phyloP scores from a whole-genome alignment of 2,797 vertebrate species.

The Dendrocincla fuliginosa region DNA sequence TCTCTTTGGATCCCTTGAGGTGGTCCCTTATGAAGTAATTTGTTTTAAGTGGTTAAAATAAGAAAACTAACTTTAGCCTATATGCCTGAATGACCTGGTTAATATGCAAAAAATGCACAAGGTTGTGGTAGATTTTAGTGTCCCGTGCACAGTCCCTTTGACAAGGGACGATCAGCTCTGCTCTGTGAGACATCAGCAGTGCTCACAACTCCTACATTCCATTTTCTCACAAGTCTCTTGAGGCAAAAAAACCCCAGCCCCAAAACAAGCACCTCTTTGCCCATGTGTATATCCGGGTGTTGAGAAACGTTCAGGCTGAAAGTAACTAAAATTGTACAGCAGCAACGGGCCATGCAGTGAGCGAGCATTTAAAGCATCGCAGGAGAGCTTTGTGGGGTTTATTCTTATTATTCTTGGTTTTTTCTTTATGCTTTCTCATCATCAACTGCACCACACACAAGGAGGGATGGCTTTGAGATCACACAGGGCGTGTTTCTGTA shows the following conservation, averaged over 20 bases:
- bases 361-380: rapidly evolving
- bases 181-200: neutral
- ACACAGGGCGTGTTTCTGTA: too few relatives aligned
- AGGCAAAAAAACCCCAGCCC: neutral
- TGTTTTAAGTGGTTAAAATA: neutral
- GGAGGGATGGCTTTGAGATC: neutral
- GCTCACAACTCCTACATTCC: neutral
- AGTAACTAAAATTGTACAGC: neutral
- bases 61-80: neutral
- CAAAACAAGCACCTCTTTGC: neutral
- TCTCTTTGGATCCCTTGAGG: neutral
- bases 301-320: neutral
- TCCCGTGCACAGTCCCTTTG: neutral
- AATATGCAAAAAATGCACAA: neutral
- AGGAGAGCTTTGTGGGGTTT: rapidly evolving
- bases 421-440: neutral
- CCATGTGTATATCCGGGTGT: neutral
- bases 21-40: neutral
- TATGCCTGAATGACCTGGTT: neutral
- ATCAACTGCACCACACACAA: rapidly evolving
- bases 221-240: neutral
- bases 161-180: neutral
- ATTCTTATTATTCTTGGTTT: neutral
- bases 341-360: neutral
- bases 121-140: neutral